These are phyloP conservation scores for Thryonomys swinderianus DNA, from an alignment of 2,113 vertebrate species.

Conservation along the genomic window DNA sequence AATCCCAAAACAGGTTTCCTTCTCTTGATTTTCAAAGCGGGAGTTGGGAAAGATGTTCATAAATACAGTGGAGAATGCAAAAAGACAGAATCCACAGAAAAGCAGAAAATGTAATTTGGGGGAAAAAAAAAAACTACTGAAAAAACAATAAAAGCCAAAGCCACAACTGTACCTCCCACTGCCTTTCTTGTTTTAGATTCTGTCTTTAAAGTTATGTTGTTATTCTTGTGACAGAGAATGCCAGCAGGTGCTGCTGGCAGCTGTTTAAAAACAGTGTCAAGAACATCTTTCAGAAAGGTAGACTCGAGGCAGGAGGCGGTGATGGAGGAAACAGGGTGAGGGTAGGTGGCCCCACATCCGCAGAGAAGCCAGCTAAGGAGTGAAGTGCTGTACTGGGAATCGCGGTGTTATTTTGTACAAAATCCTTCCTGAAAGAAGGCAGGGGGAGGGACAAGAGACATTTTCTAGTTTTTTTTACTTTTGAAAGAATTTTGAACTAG, in stretches of 20 bases:
- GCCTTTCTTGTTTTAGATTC: neutral
- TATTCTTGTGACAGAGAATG: constrained; percentile 32
- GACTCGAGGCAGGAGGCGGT: constrained; percentile 16
- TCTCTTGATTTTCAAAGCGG: constrained; percentile 40
- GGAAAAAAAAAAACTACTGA: no score
- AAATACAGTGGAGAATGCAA: neutral
- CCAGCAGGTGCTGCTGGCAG: constrained; percentile 70
- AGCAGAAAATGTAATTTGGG: constrained; percentile 9
- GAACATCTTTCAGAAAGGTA: constrained; percentile 57
- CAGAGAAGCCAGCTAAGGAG: neutral
- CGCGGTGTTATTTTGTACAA: constrained; percentile 29
- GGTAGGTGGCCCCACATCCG: neutral
- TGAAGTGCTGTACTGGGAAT: neutral
- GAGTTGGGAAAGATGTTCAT: neutral
- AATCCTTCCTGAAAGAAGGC: constrained; percentile 44
- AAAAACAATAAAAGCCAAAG: neutral
- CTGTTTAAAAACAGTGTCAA: constrained; percentile 63
- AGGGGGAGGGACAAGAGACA: neutral
- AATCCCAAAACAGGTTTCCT: constrained; percentile 26
- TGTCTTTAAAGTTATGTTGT: constrained; percentile 47
- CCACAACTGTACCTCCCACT: neutral
- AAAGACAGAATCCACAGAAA: constrained; percentile 9
- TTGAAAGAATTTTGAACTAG: neutral
- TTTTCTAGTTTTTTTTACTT: neutral
- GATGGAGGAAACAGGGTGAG: neutral